Evolutionary conservation across 2,113 vertebrate genomes (phyloP).

Genomic region (Cavia aperea): DNA sequence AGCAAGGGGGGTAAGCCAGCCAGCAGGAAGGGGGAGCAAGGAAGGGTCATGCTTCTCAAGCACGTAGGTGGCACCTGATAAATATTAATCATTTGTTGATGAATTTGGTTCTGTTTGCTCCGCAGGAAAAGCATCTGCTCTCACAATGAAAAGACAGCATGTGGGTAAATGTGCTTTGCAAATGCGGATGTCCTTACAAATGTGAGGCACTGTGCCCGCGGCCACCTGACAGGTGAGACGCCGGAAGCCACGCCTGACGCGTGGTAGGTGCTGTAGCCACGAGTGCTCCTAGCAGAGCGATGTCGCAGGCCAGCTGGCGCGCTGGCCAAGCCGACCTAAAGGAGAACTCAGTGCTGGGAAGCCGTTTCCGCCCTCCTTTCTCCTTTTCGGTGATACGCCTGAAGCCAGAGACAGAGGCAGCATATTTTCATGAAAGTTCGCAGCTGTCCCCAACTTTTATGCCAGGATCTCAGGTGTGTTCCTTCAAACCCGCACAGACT

Average conservation of each 20-base stretch:
- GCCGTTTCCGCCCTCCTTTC: background rate
- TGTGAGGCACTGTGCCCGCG: background rate
- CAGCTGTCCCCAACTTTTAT: background rate
- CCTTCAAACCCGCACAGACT: background rate
- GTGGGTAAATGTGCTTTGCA: background rate
- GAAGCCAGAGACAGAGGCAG: background rate
- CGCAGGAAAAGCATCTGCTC: constrained; percentile 58
- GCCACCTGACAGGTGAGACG: background rate
- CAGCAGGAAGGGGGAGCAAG: background rate
- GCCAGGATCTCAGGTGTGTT: background rate
- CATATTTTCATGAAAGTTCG: background rate
- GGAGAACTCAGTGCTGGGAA: background rate
- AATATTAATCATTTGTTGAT: constrained; percentile 52
- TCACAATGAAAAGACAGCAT: background rate
- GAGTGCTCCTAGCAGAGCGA: background rate
- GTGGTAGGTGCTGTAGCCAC: background rate
- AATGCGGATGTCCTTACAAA: background rate
- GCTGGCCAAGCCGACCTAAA: background rate
- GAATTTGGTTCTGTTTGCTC: constrained; percentile 35
- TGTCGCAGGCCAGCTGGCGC: background rate
- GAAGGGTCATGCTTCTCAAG: constrained; percentile 14
- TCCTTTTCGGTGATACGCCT: background rate
- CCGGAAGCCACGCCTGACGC: background rate
- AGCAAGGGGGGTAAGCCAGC: background rate
- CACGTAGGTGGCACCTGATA: constrained; percentile 29